Conservation (phyloP, 2,113 vertebrate genomes). For the Microcebus lehilahytsara region DNA sequence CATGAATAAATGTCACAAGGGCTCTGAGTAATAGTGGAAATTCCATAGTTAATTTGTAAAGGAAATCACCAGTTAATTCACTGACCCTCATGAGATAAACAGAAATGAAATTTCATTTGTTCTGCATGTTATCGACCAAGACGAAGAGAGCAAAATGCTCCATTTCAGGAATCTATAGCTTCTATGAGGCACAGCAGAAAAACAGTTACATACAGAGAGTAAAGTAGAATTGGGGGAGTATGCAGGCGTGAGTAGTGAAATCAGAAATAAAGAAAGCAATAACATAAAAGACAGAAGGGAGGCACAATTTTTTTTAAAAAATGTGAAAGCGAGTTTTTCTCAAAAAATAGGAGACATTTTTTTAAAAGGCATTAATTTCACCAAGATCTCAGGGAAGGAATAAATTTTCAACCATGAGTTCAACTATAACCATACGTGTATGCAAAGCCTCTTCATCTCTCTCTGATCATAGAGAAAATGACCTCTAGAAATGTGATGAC, state of each 20-base stretch:
- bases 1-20: neutral
- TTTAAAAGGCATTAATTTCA: conserved; percentile 12
- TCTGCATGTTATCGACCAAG: neutral
- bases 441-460: neutral
- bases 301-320: neutral
- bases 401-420: neutral
- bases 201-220: neutral
- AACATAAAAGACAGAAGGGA: neutral
- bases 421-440: neutral
- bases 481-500: neutral
- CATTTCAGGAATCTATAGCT: neutral
- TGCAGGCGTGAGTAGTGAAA: neutral
- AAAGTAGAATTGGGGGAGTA: neutral
- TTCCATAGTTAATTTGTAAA: neutral
- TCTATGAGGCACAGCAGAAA: neutral
- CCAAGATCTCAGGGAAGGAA: neutral
- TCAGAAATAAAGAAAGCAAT: neutral
- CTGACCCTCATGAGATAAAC: neutral
- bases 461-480: neutral
- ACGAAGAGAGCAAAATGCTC: neutral
- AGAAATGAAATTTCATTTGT: conserved; percentile 6
- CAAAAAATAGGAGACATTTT: neutral
- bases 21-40: neutral
- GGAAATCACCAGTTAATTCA: neutral
- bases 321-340: neutral